phyloP scores from a whole-genome alignment of 1,140 invertebrate species.

The Ptiloglossa arizonensis region DNA sequence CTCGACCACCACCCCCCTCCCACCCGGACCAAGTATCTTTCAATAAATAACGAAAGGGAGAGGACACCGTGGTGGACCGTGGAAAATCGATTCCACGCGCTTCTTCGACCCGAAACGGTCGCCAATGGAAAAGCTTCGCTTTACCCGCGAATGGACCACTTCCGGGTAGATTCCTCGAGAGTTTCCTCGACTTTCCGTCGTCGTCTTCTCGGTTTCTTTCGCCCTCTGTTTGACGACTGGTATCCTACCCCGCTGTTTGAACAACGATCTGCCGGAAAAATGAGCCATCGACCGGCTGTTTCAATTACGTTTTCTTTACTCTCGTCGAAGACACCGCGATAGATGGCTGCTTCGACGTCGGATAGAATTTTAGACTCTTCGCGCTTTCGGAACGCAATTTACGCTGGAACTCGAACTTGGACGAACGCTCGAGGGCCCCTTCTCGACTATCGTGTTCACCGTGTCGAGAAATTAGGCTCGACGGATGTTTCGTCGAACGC shows the following conservation, averaged over 20 bases:
- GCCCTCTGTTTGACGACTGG: constrained; percentile 3
- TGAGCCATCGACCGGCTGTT: background rate
- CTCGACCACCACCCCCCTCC: background rate
- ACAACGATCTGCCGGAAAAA: constrained; percentile 23
- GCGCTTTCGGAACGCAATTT: background rate
- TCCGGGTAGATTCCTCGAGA: background rate
- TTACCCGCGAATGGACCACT: background rate
- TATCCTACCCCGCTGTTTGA: constrained; percentile 13
- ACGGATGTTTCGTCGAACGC: too few relatives aligned
- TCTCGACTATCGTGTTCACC: background rate
- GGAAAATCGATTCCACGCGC: background rate
- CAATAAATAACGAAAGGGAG: constrained; percentile 2
- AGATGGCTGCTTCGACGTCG: background rate
- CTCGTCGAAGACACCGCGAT: background rate
- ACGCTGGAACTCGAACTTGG: background rate
- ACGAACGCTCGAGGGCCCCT: background rate
- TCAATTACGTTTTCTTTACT: constrained; percentile 28
- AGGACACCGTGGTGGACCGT: background rate
- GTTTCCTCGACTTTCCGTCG: background rate
- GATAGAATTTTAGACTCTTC: background rate
- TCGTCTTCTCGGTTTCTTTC: background rate
- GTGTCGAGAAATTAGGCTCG: too few relatives aligned
- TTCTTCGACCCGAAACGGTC: background rate
- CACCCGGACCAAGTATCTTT: background rate
- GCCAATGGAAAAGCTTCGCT: constrained; percentile 9